phyloP scores from a whole-genome alignment of 2,113 vertebrate genomes.

The Spilogale gracilis region DNA sequence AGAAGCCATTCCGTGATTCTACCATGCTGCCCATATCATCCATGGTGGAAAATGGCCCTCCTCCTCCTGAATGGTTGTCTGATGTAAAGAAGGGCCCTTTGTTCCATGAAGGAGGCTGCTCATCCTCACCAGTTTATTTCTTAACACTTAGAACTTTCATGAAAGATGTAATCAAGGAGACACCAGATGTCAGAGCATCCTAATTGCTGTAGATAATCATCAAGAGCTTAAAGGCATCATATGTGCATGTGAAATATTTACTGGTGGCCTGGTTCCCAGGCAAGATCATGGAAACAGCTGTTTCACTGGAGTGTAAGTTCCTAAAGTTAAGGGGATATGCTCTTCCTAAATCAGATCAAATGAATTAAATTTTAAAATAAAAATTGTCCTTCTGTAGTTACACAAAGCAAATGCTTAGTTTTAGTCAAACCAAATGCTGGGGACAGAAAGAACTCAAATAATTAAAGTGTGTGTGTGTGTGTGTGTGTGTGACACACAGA shows the following conservation, averaged over 20 bases:
- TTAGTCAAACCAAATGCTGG: conserved; percentile 47
- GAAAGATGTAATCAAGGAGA: conserved; percentile 73
- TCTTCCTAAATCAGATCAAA: conserved; percentile 65
- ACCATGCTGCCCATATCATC: neutral
- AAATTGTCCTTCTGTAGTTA: conserved; percentile 19
- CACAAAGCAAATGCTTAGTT: conserved; percentile 66
- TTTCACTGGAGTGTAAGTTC: conserved; percentile 52
- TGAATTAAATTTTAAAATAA: conserved; percentile 60
- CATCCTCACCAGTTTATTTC: conserved; percentile 51
- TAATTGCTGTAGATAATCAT: conserved; percentile 62
- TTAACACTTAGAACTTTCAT: conserved; percentile 68
- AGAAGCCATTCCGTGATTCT: neutral
- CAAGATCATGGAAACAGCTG: conserved; percentile 60
- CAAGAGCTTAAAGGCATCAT: conserved; percentile 51
- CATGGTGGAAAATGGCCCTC: neutral
- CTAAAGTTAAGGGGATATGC: conserved; percentile 27
- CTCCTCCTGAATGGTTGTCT: neutral
- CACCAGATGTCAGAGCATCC: conserved; percentile 53
- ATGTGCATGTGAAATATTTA: conserved; percentile 44
- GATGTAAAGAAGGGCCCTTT: conserved; percentile 47
- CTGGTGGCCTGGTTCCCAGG: conserved; percentile 61
- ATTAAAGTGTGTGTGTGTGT: neutral
- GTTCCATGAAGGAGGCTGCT: conserved; percentile 10
- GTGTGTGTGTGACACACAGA: neutral
- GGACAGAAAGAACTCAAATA: neutral